Evolutionary conservation across 2,797 vertebrate species (phyloP), one percentile per base, ranked within the genome.

Genomic region (Hoplostethus atlanticus): DNA sequence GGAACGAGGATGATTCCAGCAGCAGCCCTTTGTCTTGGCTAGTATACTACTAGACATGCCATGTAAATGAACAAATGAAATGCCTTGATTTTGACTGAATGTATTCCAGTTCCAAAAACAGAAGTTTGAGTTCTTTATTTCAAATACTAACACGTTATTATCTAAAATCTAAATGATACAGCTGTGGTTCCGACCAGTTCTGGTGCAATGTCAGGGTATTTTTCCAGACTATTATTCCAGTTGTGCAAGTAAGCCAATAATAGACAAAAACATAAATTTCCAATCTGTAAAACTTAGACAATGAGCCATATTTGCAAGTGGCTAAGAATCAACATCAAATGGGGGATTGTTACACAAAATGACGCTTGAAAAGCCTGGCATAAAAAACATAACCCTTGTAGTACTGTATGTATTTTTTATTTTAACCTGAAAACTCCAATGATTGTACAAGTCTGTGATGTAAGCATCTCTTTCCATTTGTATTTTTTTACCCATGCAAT

Each of bases 401-500:
- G 86, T 87, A 84, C 42, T 86, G 65, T 88, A 68, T 81, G 85
- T 91, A 78, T 83, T 88, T 87, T 59, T 87, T 84, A 68, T 88
- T 88, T 90, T 86, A 61, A 82, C 82, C 84, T 86, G 55, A 86
- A 76, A 68, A 87, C 62, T 46, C 78, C 11, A 69, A 80, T 80
- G 76, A 77, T 73, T 87, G 76, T 90, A 86, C 73, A 76, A 72
- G 87, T 91, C 82, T 87, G 90, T 92, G 87, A 88, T 87, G 90
- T 91, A 80, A 76, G 61, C 87, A 87, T 89, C 70, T 79, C 75
- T 84, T 59, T 84, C 78, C 85, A 86, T 87, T 87, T 91, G 86
- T 91, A 89, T 91, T 91, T 91, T 92, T 93, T 84, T 90, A 91
- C 84, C 79, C 87, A 90, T 90, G 83, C 83, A 73, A 81, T 90